Evolutionary conservation across 2,113 vertebrate genomes (phyloP).

Genomic region (Sphyrna mokarran): DNA sequence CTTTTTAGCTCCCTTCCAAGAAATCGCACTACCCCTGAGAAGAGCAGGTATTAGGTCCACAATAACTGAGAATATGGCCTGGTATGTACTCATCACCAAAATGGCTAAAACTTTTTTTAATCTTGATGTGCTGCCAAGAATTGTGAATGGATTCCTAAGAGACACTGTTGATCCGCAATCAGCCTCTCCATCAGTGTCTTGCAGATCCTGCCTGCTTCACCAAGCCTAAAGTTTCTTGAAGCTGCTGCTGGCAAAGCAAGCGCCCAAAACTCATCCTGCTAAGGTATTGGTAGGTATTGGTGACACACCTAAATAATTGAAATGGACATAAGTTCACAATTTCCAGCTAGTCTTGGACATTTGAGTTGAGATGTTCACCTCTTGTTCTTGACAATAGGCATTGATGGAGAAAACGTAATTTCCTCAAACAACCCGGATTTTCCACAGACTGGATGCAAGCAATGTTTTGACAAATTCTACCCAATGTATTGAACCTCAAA

Average conservation of each 20-base stretch:
- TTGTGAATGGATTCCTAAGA: neutral
- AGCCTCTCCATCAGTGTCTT: neutral
- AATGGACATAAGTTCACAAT: neutral
- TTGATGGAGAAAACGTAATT: neutral
- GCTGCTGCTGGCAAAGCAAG: neutral
- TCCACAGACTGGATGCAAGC: neutral
- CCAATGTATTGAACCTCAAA: neutral
- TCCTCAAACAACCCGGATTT: neutral
- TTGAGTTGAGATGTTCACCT: neutral
- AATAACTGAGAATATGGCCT: neutral
- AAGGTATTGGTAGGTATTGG: neutral
- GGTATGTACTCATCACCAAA: neutral
- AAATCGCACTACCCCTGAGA: neutral
- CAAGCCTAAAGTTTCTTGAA: neutral
- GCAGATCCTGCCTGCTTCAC: too few species aligned
- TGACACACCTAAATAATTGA: neutral
- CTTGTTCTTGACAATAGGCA: neutral
- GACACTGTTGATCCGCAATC: neutral
- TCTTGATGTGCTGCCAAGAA: neutral
- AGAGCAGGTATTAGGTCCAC: neutral
- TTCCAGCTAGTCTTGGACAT: neutral
- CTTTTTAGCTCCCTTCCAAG: neutral
- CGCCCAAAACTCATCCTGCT: neutral
- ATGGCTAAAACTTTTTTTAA: neutral
- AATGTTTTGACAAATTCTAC: neutral